Evolutionary conservation across 2,888 invertebrate genomes (phyloP).

Genomic region (Spodoptera exigua): DNA sequence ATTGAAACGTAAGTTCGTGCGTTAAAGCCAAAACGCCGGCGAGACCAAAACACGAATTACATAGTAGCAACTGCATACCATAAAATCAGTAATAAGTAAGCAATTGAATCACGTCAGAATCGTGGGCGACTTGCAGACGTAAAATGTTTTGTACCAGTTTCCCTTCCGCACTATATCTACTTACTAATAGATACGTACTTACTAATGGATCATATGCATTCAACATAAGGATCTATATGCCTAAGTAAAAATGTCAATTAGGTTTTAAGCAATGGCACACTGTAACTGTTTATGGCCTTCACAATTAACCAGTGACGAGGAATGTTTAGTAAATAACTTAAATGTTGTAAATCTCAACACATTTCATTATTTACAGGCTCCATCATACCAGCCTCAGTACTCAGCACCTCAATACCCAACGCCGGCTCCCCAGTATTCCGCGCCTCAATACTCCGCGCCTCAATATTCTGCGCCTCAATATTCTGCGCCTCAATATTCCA

Average conservation of each 20-base stretch:
- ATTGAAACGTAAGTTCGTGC: conserved; percentile 54
- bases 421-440: too few species aligned
- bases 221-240: not conserved
- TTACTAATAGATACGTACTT: conserved; percentile 7
- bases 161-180: conserved; percentile 30
- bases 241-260: too few species aligned
- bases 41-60: conserved; percentile 46
- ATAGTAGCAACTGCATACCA: conserved; percentile 48
- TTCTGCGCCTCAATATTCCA: too few species aligned
- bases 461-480: too few species aligned
- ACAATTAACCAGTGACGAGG: too few species aligned
- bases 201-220: not conserved
- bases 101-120: conserved; percentile 47
- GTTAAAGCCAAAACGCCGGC: conserved; percentile 43
- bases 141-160: conserved; percentile 22
- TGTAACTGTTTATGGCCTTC: too few species aligned
- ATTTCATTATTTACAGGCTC: conserved; percentile 20
- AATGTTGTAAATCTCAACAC: not conserved
- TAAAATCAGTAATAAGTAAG: conserved; percentile 58
- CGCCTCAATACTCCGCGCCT: too few species aligned
- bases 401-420: too few species aligned
- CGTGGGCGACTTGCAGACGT: conserved; percentile 31
- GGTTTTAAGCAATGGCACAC: too few species aligned
- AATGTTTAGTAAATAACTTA: too few species aligned
- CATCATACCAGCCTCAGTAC: conserved; percentile 43